Evolutionary conservation across 2,113 vertebrate species (phyloP), one percentile per base, ranked within the genome.

Genomic region (Pristiophorus japonicus): DNA sequence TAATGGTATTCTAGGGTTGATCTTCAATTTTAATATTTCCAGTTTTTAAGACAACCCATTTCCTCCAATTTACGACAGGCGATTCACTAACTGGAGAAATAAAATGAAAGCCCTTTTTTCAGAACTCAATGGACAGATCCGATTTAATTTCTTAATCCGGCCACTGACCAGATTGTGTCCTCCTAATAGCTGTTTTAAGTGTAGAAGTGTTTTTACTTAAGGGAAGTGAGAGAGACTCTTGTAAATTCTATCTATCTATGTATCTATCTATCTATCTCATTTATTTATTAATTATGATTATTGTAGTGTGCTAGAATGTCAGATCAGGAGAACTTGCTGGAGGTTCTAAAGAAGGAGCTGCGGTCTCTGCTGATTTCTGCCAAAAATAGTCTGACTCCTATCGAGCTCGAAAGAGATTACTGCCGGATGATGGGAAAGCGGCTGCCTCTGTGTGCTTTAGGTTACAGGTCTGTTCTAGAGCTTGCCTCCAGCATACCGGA

Each of bases 401-500:
- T 96, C 0, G 96, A 98, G 92, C 97, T 99, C 96, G 97, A 97
- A 95, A 95, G 96, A 42, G 99, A 99, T 96, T 99, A 99, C 95
- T 3, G 95, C 6, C 42, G 70, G 59, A 98, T 99, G 98, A 95
- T 99, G 7, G 98, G 99, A 6, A 97, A 96, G 62, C 97, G 97
- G 0, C 96, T 99, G 22, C 99, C 99, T 0, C 97, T 99, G 0
- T 97, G 1, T 12, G 2, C 67, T 0, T 96, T 99, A 92, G 99
- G 99, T 55, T 99, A 98, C 96, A 96, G 73, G 0, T 97, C 97
- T 94, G 95, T 98, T 1, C 96, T 99, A 97, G 98, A 99, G 95
- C 97, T 99, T 97, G 97, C 98, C 75, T 95, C 96, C 65, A 97
- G 98, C 78, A 99, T 99, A 98, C 98, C 98, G 0, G 98, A 98